phyloP scores from a whole-genome alignment of 30 jellyfish, hydroid and myxozoan species.

The Pseudorhiza aurosa region DNA sequence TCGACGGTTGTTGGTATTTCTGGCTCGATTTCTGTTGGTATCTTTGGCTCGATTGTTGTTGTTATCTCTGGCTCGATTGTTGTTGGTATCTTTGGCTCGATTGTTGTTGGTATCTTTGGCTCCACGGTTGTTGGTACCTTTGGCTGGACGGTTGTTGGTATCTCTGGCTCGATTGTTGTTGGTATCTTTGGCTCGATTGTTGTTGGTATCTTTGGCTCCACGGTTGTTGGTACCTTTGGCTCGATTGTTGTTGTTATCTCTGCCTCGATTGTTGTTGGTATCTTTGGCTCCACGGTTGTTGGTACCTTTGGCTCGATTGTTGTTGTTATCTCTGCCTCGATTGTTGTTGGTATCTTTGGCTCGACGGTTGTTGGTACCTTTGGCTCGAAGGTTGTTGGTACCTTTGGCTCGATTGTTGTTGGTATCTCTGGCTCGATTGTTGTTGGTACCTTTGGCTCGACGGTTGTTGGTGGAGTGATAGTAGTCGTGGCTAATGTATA shows the following conservation, averaged over 20 bases:
- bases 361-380: neutral
- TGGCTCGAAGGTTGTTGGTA: neutral
- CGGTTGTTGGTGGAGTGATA: neutral
- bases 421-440: neutral
- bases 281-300: neutral
- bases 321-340: neutral
- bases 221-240: neutral
- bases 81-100: neutral
- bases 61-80: neutral
- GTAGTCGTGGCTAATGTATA: slow-evolving; percentile 9
- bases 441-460: neutral
- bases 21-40: neutral
- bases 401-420: neutral
- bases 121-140: neutral
- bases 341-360: neutral
- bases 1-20: neutral
- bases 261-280: neutral
- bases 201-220: neutral
- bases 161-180: neutral
- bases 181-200: neutral
- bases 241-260: neutral
- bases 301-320: neutral
- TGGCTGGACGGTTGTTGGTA: neutral
- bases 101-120: slow-evolving; percentile 14
- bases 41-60: neutral